Evolutionary conservation across 1,140 invertebrate genomes (phyloP), one percentile per base, ranked within the genome.

Genomic region (Lutraria rhynchaena): DNA sequence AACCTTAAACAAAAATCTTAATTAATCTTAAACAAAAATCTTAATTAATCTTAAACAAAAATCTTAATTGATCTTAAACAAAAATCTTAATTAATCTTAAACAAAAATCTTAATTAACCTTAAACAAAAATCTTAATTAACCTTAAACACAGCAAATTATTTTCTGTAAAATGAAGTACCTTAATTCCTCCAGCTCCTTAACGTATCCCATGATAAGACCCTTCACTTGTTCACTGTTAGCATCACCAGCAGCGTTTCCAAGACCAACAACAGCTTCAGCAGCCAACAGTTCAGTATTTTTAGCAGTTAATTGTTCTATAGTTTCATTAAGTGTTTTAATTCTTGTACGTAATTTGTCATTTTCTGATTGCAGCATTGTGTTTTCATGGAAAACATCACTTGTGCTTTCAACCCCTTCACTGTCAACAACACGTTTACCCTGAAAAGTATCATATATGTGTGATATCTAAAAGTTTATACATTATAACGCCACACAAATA

Each of bases 311-410:
- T 29, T 94, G 94, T 77, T 99, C 96, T n/a, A 99, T 95, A 0
- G 98, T 98, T 88, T 98, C 97, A 89, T 97, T 96, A 93, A 99
- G 94, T 3, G 97, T 97, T 93, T 99, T 99, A 0, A 99, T 95
- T 81, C 98, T 92, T 9, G 96, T 96, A 53, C 97, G 93, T 57
- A 99, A 93, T 86, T 97, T 96, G 87, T 97, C 96, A 41, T 97
- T 95, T 92, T 99, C 98, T 61, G 95, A 95, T 81, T 96, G 95
- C 0, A 99, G 93, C 94, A 99, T 96, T n/a, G 95, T 96, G 92
- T 99, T 99, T 92, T 99, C 99, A 89, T 98, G 95, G 89, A 96
- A 98, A 91, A 98, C 97, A 89, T 99, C 98, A 87, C 98, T 99
- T 58, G 98, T 94, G 33, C 94, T 94, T 87, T 97, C 96, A 57